A percentile compares a stretch with the other conserved stretches of the same genome.
Evolutionary conservation across 2,797 vertebrate species (phyloP).

Genomic region (Discoglossus pictus): DNA sequence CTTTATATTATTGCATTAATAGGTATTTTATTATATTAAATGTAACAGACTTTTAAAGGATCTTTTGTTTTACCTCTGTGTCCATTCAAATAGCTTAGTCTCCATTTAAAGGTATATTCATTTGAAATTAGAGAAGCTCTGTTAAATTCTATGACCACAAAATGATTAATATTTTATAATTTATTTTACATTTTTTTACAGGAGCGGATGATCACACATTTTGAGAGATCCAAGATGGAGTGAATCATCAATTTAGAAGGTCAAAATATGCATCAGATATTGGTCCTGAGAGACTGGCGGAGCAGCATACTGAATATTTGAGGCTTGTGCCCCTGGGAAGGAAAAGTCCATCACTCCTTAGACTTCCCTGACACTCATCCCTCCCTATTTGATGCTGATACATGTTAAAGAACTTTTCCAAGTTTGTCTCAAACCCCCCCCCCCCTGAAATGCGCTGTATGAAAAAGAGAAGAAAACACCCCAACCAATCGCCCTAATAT

Average conservation of each 20-base stretch:
- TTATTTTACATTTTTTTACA: conserved; percentile 59
- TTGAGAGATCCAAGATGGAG: conserved; percentile 97
- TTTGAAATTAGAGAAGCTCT: no score
- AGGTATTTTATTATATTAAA: no score
- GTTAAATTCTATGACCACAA: no score
- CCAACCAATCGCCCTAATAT: background rate
- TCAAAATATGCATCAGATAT: background rate
- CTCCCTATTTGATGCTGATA: background rate
- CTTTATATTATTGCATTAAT: no score
- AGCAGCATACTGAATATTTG: conserved; percentile 1
- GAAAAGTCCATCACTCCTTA: background rate
- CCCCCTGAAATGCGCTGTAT: background rate
- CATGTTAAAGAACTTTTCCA: background rate
- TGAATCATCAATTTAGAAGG: conserved; percentile 60
- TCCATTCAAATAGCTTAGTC: no score
- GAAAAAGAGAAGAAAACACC: no score
- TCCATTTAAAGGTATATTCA: no score
- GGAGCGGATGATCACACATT: conserved; percentile 95
- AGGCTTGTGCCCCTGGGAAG: background rate
- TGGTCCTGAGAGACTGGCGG: background rate
- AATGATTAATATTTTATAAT: no score
- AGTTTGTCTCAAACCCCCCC: background rate
- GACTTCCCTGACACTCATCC: background rate
- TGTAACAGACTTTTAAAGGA: no score
- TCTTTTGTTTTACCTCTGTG: no score